Percentiles rank a stretch among this genome's conserved stretches.
phyloP scores from a whole-genome alignment of 1,140 invertebrate species.

The Brachionus sp. region DNA sequence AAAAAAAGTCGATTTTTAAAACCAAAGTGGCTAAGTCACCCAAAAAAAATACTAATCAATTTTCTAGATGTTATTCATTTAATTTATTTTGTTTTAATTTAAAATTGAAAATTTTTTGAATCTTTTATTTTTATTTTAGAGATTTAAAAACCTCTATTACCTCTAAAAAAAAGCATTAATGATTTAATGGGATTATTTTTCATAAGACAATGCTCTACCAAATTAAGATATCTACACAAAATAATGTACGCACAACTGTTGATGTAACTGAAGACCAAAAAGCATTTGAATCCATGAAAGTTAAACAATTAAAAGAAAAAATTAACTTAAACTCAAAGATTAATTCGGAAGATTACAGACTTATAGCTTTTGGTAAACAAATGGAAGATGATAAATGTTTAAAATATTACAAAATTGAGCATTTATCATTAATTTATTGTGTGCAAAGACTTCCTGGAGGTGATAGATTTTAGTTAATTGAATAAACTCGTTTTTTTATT shows the following conservation, averaged over 20 bases:
- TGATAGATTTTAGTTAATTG: not conserved
- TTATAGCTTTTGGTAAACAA: slow-evolving; percentile 17
- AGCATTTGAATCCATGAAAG: not conserved
- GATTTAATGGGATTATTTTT: not conserved
- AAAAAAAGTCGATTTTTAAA: too few species aligned
- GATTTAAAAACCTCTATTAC: not conserved
- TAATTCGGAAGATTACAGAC: not conserved
- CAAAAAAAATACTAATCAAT: too few species aligned
- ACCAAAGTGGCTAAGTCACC: too few species aligned
- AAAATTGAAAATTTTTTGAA: too few species aligned
- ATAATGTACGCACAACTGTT: not conserved
- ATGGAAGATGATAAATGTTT: not conserved
- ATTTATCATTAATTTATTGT: not conserved
- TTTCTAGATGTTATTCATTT: too few species aligned
- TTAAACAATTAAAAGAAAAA: not conserved
- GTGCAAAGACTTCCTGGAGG: not conserved
- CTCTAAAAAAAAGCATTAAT: not conserved
- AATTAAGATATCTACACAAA: not conserved
- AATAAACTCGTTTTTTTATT: not conserved
- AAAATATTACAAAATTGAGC: not conserved
- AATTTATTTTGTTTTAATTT: too few species aligned
- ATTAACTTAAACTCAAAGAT: not conserved
- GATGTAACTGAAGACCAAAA: not conserved
- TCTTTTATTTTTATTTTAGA: not conserved
- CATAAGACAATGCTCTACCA: not conserved